Evolutionary conservation across 2,113 vertebrate genomes (phyloP), one percentile per base, ranked within the genome.

Genomic region (Pterocles gutturalis): DNA sequence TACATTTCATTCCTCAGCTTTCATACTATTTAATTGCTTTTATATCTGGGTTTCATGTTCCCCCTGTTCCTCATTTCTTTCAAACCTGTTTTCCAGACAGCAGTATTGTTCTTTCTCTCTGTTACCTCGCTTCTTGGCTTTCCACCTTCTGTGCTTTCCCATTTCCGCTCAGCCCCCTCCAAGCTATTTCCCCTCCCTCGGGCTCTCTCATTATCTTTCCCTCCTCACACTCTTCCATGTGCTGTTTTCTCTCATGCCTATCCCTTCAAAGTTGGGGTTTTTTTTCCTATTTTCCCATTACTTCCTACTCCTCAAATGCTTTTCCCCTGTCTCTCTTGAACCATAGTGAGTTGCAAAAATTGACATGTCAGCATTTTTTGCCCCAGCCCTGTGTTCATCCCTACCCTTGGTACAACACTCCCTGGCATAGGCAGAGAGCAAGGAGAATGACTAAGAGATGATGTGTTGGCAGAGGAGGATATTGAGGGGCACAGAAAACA

Each of bases 331-430:
- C 46, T 75, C 45, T 81, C 54, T 55, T 81, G 41, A 13, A 16
- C 33, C 25, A 5, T 2, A 69, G 26, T 24, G 13, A 57, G 18
- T n/a, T 55, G 31, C 41, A 78, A 11, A 55, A 31, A 49, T 5
- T 43, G 58, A 33, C 18, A 53, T 0, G 0, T 2, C 34, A 48
- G 41, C 4, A 9, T 13, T 75, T 83, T 67, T 77, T 36, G 12
- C 3, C 17, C 13, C 9, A 33, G 36, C 9, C 12, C 18, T 26
- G 0, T 13, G 12, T 49, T 45, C 33, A 61, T 46, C 49, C 14
- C 2, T 10, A 17, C 4, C 11, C 18, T 53, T 2, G 0, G 17
- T 43, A 38, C 16, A 20, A 38, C 6, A 7, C 22, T 51, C 5
- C 10, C 7, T 8, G 49, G 53, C 54, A 71, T 3, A 86, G 31